These are phyloP conservation scores for Drosophila navojoa DNA, from an alignment of 1,140 invertebrate species.

Conservation along the genomic window DNA sequence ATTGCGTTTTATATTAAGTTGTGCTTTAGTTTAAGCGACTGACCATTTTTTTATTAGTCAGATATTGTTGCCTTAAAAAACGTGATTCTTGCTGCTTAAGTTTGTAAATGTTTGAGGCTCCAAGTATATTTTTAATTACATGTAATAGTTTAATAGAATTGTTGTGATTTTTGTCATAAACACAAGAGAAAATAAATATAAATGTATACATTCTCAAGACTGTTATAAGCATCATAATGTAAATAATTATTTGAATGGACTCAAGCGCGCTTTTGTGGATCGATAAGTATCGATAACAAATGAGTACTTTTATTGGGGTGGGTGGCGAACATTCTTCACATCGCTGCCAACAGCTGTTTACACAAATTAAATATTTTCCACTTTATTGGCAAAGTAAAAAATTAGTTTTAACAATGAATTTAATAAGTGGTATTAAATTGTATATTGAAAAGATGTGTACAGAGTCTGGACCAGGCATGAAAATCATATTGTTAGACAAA, in stretches of 20 bases:
- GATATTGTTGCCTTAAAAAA: slow-evolving; percentile 60
- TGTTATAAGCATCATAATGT: slow-evolving; percentile 23
- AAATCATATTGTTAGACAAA: slow-evolving; percentile 99
- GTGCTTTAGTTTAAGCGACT: slow-evolving; percentile 38
- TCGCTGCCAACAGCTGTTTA: slow-evolving; percentile 41
- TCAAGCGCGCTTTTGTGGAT: neutral
- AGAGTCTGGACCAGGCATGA: slow-evolving; percentile 99
- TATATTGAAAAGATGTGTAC: slow-evolving; percentile 99
- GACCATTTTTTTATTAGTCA: slow-evolving; percentile 55
- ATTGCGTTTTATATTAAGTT: slow-evolving; percentile 44
- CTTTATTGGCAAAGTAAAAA: slow-evolving; percentile 20
- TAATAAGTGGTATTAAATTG: slow-evolving; percentile 94
- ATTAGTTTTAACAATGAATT: slow-evolving; percentile 89
- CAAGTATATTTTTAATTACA: slow-evolving; percentile 54
- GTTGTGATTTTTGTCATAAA: slow-evolving; percentile 62
- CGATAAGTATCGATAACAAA: slow-evolving; percentile 35
- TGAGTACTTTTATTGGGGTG: neutral
- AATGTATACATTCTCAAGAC: slow-evolving; percentile 61
- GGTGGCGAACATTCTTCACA: slow-evolving; percentile 23
- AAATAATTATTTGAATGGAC: neutral
- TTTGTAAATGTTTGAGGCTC: slow-evolving; percentile 67
- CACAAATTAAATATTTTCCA: slow-evolving; percentile 19
- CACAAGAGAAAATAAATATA: slow-evolving; percentile 39
- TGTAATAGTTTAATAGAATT: slow-evolving; percentile 46
- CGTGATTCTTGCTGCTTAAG: slow-evolving; percentile 72